phyloP scores from a whole-genome alignment of 2,113 vertebrate species.

The Martes martes region DNA sequence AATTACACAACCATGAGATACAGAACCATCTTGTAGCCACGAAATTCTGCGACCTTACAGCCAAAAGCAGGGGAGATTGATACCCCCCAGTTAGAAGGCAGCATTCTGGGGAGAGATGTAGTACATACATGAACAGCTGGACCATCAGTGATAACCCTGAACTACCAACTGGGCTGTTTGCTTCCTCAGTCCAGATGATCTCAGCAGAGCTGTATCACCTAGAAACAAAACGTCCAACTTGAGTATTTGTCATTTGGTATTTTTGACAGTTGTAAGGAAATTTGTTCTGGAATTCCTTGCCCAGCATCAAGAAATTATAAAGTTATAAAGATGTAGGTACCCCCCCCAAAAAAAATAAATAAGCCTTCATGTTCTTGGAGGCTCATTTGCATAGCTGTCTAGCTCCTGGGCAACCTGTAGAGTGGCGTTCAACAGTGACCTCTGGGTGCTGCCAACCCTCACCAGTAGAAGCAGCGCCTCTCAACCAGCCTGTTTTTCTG shows the following conservation, averaged over 20 bases:
- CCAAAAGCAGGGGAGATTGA: background rate
- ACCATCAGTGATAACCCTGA: background rate
- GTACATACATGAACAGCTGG: fast-evolving
- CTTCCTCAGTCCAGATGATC: background rate
- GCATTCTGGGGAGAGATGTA: fast-evolving
- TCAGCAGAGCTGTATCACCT: background rate
- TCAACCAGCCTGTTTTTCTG: background rate
- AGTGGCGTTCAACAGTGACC: background rate
- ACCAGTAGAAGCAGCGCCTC: background rate
- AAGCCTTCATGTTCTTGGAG: background rate
- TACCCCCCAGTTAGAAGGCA: too few species aligned
- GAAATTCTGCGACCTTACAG: background rate
- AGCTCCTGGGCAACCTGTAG: background rate
- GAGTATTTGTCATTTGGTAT: background rate
- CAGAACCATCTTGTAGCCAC: too few species aligned
- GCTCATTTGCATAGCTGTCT: background rate
- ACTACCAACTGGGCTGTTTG: fast-evolving
- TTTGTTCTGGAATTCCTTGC: background rate
- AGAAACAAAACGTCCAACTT: background rate
- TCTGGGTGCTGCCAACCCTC: background rate
- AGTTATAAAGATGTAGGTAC: background rate
- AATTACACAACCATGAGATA: background rate
- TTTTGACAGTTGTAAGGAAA: background rate
- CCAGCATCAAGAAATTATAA: background rate
- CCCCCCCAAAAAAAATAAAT: background rate